Conservation (phyloP, 2,888 invertebrate genomes). For the Thecocarcelia acutangulata region DNA sequence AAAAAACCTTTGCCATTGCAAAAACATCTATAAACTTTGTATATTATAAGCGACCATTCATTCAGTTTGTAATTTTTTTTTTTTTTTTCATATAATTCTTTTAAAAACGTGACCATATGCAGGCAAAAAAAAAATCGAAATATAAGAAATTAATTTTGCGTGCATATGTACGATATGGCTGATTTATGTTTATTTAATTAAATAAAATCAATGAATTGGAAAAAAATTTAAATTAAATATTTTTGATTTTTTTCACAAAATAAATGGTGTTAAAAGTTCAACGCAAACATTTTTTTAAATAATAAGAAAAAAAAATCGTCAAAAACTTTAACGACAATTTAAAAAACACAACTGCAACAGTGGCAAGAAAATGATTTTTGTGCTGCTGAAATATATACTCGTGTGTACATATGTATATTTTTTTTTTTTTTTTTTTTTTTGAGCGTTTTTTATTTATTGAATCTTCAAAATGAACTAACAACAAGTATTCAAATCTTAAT, state of each 20-base stretch:
- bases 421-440: no score
- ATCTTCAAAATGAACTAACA: no score
- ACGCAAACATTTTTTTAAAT: background rate
- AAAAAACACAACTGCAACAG: no score
- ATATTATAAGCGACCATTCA: background rate
- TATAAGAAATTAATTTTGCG: slow-evolving; percentile 27
- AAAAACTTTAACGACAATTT: no score
- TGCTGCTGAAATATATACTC: no score
- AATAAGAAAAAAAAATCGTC: no score
- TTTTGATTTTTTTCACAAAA: slow-evolving; percentile 14
- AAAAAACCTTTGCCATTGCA: slow-evolving; percentile 29
- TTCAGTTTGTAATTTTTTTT: slow-evolving; percentile 13
- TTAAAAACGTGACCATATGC: background rate
- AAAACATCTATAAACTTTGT: slow-evolving; percentile 21
- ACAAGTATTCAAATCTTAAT: no score
- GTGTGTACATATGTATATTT: no score
- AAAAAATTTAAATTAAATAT: slow-evolving; percentile 41
- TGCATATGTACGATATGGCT: slow-evolving; percentile 53
- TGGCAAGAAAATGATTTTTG: no score
- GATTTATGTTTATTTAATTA: slow-evolving; percentile 63
- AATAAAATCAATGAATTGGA: slow-evolving; percentile 60
- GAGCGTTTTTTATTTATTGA: no score
- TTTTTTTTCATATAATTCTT: slow-evolving; percentile 13
- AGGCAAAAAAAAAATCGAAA: background rate
- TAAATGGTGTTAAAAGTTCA: slow-evolving; percentile 42